Conservation (phyloP, 2,888 invertebrate genomes). For the Hirtodrosophila histrioides region DNA sequence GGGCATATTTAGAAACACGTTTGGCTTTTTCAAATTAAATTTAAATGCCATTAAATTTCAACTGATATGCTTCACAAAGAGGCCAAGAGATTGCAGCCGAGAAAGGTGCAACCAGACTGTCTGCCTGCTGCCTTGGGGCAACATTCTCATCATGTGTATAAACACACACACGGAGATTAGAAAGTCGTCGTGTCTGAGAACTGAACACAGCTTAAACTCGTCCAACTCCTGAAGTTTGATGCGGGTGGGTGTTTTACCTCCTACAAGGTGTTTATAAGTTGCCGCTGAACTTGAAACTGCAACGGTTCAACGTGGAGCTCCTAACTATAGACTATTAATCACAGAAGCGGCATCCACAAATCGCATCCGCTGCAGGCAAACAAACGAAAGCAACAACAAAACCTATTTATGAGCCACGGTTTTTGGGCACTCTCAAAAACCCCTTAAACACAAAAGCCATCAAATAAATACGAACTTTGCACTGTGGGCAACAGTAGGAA, state of each 20-base stretch:
- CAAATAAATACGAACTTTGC: slow-evolving; percentile 22
- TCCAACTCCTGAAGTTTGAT: background rate
- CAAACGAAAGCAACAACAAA: slow-evolving; percentile 50
- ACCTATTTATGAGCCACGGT: slow-evolving; percentile 49
- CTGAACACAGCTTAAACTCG: slow-evolving; percentile 3
- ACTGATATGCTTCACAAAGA: slow-evolving; percentile 45
- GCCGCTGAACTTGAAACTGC: slow-evolving; percentile 66
- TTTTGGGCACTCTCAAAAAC: slow-evolving; percentile 9
- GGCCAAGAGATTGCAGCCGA: slow-evolving; percentile 33
- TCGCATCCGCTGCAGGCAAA: slow-evolving; percentile 52
- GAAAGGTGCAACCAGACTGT: slow-evolving; percentile 43
- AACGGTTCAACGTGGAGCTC: slow-evolving; percentile 32
- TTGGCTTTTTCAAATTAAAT: slow-evolving; percentile 69
- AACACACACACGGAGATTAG: slow-evolving; percentile 41
- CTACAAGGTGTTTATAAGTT: slow-evolving; percentile 57
- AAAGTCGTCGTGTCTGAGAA: slow-evolving; percentile 41
- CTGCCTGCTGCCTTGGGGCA: slow-evolving; percentile 16
- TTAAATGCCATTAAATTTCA: slow-evolving; percentile 69
- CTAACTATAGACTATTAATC: slow-evolving; percentile 58
- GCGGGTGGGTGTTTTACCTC: slow-evolving; percentile 37
- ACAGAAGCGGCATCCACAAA: slow-evolving; percentile 27
- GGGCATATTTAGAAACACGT: slow-evolving; percentile 67
- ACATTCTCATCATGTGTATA: slow-evolving; percentile 58
- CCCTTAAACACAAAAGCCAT: slow-evolving; percentile 24
- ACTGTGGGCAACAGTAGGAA: background rate